phyloP scores from a whole-genome alignment of 2,797 vertebrate genomes.

The Nannoperca obscura region DNA sequence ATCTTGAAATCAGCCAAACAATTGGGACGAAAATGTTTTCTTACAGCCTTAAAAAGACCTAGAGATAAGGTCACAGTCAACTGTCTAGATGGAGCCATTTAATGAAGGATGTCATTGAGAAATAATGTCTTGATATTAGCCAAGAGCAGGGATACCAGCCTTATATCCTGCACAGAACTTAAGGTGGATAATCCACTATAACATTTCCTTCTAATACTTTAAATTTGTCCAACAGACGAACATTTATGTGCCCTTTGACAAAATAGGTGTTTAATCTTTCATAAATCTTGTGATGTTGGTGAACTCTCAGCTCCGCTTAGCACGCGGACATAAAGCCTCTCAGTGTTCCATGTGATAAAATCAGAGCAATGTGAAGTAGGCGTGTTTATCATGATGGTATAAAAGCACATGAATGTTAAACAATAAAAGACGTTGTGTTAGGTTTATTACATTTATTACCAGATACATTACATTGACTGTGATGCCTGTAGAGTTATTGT shows the following conservation, averaged over 20 bases:
- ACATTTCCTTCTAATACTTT: background rate
- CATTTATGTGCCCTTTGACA: background rate
- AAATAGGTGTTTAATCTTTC: conserved; percentile 1
- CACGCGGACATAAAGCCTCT: conserved; percentile 26
- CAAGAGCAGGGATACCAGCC: background rate
- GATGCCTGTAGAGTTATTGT: conserved; percentile 15
- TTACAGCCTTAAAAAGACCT: conserved; percentile 27
- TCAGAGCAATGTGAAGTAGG: background rate
- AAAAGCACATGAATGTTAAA: conserved; percentile 24
- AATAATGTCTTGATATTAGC: background rate
- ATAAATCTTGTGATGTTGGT: conserved; percentile 32
- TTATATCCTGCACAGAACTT: background rate
- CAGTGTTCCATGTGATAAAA: conserved; percentile 23
- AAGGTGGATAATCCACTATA: background rate
- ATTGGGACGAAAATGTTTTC: conserved; percentile 66
- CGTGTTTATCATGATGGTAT: conserved; percentile 15
- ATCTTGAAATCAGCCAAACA: conserved; percentile 68
- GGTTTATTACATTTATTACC: conserved; percentile 6
- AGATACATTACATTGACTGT: conserved; percentile 59
- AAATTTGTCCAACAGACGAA: conserved; percentile 4
- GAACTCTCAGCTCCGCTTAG: conserved; percentile 1
- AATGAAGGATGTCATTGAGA: conserved; percentile 27
- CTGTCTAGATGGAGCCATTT: conserved; percentile 9
- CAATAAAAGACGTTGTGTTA: background rate
- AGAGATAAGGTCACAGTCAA: conserved; percentile 45